Evolutionary conservation across 2,797 vertebrate genomes (phyloP).

Genomic region (Phoeniculus purpureus): DNA sequence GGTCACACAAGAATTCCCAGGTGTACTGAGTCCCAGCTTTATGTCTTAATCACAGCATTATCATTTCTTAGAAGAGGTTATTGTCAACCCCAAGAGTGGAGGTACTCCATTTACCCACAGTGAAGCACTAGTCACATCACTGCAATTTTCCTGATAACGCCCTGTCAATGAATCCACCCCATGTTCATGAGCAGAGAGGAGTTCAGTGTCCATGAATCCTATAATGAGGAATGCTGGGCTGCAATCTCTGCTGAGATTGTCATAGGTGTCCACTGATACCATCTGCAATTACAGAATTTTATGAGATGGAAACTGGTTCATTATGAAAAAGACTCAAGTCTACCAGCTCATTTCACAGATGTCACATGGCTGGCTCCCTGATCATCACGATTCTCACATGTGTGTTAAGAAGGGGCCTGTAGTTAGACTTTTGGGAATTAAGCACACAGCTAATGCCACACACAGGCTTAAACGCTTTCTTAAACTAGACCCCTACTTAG

Average conservation of each 20-base stretch:
- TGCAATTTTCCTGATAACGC: slow-evolving; percentile 60
- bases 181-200: slow-evolving; percentile 35
- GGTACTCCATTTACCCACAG: slow-evolving; percentile 58
- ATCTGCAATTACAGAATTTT: slow-evolving; percentile 66
- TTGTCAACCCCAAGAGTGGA: slow-evolving; percentile 53
- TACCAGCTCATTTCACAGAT: slow-evolving; percentile 65
- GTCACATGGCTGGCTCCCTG: slow-evolving; percentile 42
- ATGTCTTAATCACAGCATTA: slow-evolving; percentile 45
- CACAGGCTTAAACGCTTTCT: background rate
- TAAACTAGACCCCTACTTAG: background rate
- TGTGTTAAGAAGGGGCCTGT: background rate
- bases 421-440: slow-evolving; percentile 11
- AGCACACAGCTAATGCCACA: background rate
- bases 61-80: slow-evolving; percentile 49
- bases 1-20: slow-evolving; percentile 22
- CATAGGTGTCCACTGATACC: slow-evolving; percentile 65
- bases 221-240: slow-evolving; percentile 49
- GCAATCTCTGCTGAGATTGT: slow-evolving; percentile 58
- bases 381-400: background rate
- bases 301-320: slow-evolving; percentile 68
- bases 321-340: slow-evolving; percentile 61
- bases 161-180: slow-evolving; percentile 60
- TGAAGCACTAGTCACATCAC: slow-evolving; percentile 25
- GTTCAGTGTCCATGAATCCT: slow-evolving; percentile 51
- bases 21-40: background rate